These are phyloP conservation scores for Griposia aprilina DNA, from an alignment of 2,888 invertebrate species.

Conservation along the genomic window DNA sequence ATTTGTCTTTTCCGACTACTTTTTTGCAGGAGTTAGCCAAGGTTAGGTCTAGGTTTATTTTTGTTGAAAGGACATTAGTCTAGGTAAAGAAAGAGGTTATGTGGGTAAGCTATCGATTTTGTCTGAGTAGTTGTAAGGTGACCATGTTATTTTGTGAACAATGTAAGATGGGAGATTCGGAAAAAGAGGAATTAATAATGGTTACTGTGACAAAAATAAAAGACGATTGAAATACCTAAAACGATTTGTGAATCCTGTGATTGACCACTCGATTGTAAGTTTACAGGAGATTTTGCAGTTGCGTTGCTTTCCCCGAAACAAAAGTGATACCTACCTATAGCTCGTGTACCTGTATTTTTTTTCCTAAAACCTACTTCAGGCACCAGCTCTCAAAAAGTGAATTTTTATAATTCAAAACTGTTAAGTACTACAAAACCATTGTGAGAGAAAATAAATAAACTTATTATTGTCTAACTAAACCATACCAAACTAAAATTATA, in stretches of 20 bases:
- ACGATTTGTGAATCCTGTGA: not conserved
- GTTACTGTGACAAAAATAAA: not conserved
- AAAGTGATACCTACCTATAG: no score
- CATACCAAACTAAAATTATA: no score
- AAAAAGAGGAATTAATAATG: not conserved
- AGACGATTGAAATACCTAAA: not conserved
- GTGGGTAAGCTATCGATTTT: conserved; percentile 26
- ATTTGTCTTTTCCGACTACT: conserved; percentile 63
- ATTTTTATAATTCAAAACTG: no score
- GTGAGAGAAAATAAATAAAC: no score
- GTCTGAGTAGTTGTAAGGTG: not conserved
- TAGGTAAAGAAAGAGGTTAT: conserved; percentile 35
- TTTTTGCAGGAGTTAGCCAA: conserved; percentile 55
- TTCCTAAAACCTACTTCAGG: no score
- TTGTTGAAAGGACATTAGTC: conserved; percentile 34
- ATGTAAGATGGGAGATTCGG: not conserved
- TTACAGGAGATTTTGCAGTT: not conserved
- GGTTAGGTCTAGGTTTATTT: conserved; percentile 55
- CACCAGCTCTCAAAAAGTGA: no score
- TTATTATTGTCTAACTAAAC: no score
- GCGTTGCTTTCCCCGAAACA: not conserved
- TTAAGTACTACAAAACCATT: no score
- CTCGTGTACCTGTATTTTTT: no score
- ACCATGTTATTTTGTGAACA: not conserved
- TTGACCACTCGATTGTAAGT: not conserved